Conservation (phyloP, 2,797 vertebrate genomes). For the Centropyge bicolor region DNA sequence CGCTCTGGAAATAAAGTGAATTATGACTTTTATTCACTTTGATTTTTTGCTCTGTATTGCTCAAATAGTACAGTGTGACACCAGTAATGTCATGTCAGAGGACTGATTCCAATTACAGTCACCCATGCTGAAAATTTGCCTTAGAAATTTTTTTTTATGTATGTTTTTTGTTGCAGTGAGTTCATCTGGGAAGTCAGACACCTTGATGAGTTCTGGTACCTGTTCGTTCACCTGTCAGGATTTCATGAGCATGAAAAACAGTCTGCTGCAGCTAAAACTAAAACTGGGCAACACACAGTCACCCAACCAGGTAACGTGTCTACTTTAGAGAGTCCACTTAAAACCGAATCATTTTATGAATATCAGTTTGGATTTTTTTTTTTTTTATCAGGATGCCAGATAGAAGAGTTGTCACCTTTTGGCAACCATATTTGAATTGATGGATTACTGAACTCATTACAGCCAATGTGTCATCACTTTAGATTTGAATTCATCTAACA, state of each 20-base stretch:
- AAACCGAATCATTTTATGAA: not conserved
- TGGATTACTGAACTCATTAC: not conserved
- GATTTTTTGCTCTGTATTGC: too few species aligned
- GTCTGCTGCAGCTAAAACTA: conserved; percentile 83
- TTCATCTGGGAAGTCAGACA: conserved; percentile 82
- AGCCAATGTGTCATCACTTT: not conserved
- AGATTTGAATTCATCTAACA: not conserved
- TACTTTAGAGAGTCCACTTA: not conserved
- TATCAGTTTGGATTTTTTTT: not conserved
- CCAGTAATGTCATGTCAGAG: too few species aligned
- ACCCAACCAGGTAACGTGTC: conserved; percentile 77
- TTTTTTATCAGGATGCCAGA: not conserved
- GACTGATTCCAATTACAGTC: too few species aligned
- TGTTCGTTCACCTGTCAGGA: conserved; percentile 88
- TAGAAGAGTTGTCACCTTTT: not conserved
- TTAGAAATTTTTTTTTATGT: not conserved
- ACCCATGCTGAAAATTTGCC: not conserved
- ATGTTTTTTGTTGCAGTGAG: conserved; percentile 72
- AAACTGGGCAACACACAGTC: conserved; percentile 76
- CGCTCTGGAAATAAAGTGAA: not conserved
- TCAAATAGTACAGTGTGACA: too few species aligned
- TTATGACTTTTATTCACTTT: not conserved
- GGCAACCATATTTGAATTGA: not conserved
- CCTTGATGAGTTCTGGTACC: conserved; percentile 84
- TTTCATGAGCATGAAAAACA: conserved; percentile 85